A percentile compares a stretch with the other conserved stretches of the same genome.
phyloP scores from a whole-genome alignment of 2,888 invertebrate genomes.

The Salticus scenicus region DNA sequence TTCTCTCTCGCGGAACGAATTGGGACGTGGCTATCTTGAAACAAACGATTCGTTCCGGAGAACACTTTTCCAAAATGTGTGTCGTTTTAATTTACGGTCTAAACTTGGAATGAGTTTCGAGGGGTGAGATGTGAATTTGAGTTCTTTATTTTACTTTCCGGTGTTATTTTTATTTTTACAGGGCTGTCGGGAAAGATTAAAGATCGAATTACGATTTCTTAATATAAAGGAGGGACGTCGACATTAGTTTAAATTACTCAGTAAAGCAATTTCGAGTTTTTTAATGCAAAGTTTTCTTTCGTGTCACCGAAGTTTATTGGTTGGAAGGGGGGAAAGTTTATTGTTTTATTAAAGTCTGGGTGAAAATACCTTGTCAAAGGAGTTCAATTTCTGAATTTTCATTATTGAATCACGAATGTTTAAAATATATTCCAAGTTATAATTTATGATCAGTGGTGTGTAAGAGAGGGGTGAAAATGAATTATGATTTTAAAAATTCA shows the following conservation, averaged over 20 bases:
- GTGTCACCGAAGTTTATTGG: neutral
- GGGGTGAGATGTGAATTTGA: neutral
- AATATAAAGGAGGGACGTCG: neutral
- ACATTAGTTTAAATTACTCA: slow-evolving; percentile 1
- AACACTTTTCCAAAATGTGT: neutral
- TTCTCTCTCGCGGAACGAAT: slow-evolving; percentile 10
- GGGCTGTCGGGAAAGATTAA: neutral
- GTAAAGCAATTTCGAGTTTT: neutral
- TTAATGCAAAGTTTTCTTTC: neutral
- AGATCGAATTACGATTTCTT: slow-evolving; percentile 3
- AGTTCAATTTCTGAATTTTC: neutral
- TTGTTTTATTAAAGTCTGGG: neutral
- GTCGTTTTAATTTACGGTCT: slow-evolving; percentile 15
- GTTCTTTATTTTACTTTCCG: neutral
- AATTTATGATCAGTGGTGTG: no score
- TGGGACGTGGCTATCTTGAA: neutral
- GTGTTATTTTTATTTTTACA: neutral
- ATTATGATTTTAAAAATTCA: no score
- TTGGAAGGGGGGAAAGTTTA: neutral
- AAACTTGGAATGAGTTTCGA: neutral
- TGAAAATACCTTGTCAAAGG: neutral
- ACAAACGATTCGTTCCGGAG: slow-evolving; percentile 6
- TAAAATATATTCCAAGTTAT: no score
- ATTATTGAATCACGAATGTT: neutral
- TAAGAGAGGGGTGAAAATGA: no score